phyloP scores from a whole-genome alignment of 2,797 vertebrate species.

The Spheniscus humboldti region DNA sequence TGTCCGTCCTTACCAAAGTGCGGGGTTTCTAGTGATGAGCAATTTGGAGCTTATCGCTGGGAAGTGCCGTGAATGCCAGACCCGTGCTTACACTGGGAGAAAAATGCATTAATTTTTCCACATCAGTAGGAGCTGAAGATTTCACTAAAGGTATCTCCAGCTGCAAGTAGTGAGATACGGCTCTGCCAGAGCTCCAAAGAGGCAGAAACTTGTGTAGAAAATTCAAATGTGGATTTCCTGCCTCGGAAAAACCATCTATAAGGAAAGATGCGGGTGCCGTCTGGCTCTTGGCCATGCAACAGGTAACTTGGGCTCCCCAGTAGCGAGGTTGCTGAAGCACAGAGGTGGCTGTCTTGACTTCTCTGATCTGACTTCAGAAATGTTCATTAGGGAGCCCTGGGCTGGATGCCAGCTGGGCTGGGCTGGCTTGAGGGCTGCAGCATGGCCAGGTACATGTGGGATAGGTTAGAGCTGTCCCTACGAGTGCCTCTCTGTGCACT shows the following conservation, averaged over 20 bases:
- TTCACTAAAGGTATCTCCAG: conserved; percentile 37
- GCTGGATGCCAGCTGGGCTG: neutral
- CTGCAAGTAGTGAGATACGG: conserved; percentile 23
- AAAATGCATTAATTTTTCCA: conserved; percentile 65
- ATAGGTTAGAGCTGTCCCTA: neutral
- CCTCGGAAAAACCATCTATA: neutral
- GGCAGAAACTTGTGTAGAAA: neutral
- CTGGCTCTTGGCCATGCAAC: neutral
- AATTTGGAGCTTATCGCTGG: conserved; percentile 42
- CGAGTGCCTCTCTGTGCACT: fast-evolving
- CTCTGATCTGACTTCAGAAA: neutral
- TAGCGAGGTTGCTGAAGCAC: neutral
- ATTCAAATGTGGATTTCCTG: conserved; percentile 24
- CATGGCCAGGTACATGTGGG: fast-evolving
- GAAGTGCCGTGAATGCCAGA: neutral
- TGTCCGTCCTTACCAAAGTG: neutral
- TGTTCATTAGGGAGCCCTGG: neutral
- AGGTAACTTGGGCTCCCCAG: neutral
- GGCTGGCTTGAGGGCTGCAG: neutral
- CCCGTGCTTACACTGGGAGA: neutral
- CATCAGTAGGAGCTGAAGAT: conserved; percentile 51
- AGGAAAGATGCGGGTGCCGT: neutral
- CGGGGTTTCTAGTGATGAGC: neutral
- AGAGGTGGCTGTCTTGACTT: neutral
- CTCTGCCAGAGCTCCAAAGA: neutral